A percentile compares a stretch with the other conserved stretches of the same genome.
These are phyloP conservation scores for Vultur gryphus DNA, from an alignment of 2,797 vertebrate species.

Conservation along the genomic window DNA sequence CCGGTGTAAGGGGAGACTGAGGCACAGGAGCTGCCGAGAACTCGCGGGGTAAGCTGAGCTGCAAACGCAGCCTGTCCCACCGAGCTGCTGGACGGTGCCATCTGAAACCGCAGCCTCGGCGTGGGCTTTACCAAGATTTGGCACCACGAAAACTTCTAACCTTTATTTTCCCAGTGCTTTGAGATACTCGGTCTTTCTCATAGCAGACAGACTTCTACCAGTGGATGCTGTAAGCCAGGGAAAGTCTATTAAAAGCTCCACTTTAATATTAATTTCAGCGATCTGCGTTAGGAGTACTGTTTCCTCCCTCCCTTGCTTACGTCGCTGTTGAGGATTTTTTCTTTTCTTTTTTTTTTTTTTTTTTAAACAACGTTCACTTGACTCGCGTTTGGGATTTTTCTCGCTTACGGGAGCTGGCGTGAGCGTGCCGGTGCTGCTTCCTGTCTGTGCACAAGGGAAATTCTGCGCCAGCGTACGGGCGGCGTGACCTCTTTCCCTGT, in stretches of 20 bases:
- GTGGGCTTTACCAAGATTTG: too few relatives aligned
- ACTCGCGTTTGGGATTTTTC: not conserved
- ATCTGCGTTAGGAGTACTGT: rapidly evolving
- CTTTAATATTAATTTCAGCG: rapidly evolving
- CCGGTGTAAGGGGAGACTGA: not conserved
- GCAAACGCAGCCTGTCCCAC: rapidly evolving
- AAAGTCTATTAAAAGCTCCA: not conserved
- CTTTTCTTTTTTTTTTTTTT: not conserved
- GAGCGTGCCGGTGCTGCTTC: not conserved
- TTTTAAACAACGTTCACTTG: rapidly evolving
- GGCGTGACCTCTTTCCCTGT: not conserved
- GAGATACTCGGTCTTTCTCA: not conserved
- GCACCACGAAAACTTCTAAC: not conserved
- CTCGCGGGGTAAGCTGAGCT: not conserved
- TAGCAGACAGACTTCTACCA: not conserved
- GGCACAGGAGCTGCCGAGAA: not conserved
- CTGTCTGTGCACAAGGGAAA: not conserved
- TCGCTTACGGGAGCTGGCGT: not conserved
- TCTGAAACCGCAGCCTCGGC: rapidly evolving
- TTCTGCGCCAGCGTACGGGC: not conserved
- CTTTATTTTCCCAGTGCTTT: not conserved
- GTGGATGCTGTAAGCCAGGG: too few relatives aligned
- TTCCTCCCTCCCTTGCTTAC: not conserved
- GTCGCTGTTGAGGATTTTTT: not conserved
- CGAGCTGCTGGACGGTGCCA: not conserved